Evolutionary conservation across 2,888 invertebrate genomes (phyloP).

Genomic region (Oxyscelio sp.): DNA sequence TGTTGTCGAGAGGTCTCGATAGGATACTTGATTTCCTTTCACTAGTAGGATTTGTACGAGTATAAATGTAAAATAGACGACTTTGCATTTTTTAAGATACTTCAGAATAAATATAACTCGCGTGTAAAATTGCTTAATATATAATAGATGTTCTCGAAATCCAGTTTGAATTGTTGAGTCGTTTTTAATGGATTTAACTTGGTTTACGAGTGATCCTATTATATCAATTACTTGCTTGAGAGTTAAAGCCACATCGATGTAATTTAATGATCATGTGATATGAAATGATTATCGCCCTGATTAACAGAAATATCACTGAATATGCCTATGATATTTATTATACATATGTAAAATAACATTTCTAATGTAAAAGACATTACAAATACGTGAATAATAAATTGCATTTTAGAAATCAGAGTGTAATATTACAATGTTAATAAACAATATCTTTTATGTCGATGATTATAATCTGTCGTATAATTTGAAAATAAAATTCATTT

Average conservation of each 20-base stretch:
- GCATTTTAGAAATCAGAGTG: too few species aligned
- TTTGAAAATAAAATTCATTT: too few species aligned
- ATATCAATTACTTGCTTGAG: slow-evolving; percentile 5
- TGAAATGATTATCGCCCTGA: slow-evolving; percentile 31
- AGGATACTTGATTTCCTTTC: not conserved
- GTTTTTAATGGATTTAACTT: not conserved
- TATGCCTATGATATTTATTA: slow-evolving; percentile 4
- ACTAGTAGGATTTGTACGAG: not conserved
- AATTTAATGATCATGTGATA: slow-evolving; percentile 42
- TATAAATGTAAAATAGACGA: not conserved
- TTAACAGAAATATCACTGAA: slow-evolving; percentile 29
- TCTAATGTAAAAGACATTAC: too few species aligned
- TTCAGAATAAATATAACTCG: too few species aligned
- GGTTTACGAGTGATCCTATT: not conserved
- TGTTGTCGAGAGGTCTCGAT: not conserved
- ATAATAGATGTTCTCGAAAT: not conserved
- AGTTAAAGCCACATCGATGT: slow-evolving; percentile 6
- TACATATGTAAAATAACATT: too few species aligned
- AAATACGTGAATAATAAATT: too few species aligned
- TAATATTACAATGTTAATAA: slow-evolving; percentile 1
- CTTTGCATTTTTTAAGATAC: not conserved
- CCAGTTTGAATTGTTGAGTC: not conserved
- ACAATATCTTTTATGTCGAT: not conserved
- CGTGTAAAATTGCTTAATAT: too few species aligned
- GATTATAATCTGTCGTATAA: too few species aligned